These are phyloP conservation scores for Progne subis DNA, from an alignment of 2,113 vertebrate genomes.

Conservation along the genomic window DNA sequence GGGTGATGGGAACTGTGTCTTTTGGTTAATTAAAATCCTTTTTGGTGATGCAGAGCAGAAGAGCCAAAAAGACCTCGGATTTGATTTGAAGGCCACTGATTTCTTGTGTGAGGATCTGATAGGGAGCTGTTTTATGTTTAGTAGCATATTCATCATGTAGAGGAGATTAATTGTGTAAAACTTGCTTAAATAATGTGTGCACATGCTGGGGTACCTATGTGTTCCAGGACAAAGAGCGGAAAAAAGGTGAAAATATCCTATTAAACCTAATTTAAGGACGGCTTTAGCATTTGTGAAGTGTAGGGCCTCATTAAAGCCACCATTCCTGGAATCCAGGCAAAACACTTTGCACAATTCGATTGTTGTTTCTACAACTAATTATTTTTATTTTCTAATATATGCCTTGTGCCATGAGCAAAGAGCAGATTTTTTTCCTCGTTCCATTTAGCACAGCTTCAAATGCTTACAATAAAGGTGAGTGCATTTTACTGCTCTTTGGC, in stretches of 20 bases:
- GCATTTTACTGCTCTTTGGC: conserved; percentile 66
- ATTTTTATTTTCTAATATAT: conserved; percentile 79
- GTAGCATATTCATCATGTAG: neutral
- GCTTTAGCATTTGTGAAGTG: conserved; percentile 52
- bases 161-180: conserved; percentile 4
- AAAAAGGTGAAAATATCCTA: conserved; percentile 51
- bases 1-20: neutral
- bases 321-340: conserved; percentile 80
- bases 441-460: conserved; percentile 67
- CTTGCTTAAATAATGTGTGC: conserved; percentile 19
- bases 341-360: conserved; percentile 79
- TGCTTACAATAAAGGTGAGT: conserved; percentile 62
- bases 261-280: conserved; percentile 43
- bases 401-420: conserved; percentile 57
- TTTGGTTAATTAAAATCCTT: conserved; percentile 12
- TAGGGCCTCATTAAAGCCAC: conserved; percentile 76
- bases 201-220: neutral
- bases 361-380: conserved; percentile 84
- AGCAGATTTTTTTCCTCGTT: neutral
- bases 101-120: neutral
- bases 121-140: neutral
- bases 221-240: conserved; percentile 35
- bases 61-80: neutral
- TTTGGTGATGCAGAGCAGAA: neutral
- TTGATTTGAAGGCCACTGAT: conserved; percentile 8